Evolutionary conservation across 2,888 invertebrate species (phyloP), one percentile per base, ranked within the genome.

Genomic region (Tinea trinotella): DNA sequence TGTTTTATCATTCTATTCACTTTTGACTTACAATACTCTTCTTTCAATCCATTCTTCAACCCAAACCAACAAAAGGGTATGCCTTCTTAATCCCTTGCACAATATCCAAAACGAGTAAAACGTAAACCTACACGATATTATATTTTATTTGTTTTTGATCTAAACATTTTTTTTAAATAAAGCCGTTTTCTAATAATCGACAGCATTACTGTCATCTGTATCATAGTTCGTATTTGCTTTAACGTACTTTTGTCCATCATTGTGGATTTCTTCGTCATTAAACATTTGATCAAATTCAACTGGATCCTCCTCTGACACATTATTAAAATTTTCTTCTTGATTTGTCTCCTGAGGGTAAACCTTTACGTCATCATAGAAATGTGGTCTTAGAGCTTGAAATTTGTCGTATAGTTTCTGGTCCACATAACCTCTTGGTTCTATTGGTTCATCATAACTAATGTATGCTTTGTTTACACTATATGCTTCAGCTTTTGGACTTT

Each of bases 221-320:
- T 81, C 75, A 50, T 69, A 62, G 57, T 76, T 77, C 59, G 75
- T 69, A 56, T 75, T 77, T 61, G 76, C 77, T 58, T 76, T 76
- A 56, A 62, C 73, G 56, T 66, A 67, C 54, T 65, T 68, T 13
- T 61, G 59, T 22, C 55, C 55, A 24, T 64, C 60, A 55, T 62
- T 66, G 13, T 66, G 66, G 15, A 63, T 57, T 56, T 73, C 73
- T 54, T 75, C 69, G 56, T 76, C 70, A 57, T 73, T 69, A 20
- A 67, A 69, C 57, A 62, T 62, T 30, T 69, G 67, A 53, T 70
- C 67, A 17, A 66, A 56, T 55, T 67, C 70, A 17, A 59, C 60
- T 0, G 64, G 59, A 56, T 68, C 66, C 18, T 71, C 68, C 24
- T 62, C 63, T 57, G 68, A 63, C 20, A 64, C 61, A 3, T 60